Percentiles rank a stretch among this genome's conserved stretches.
These are phyloP conservation scores for Nasonia giraulti DNA, from an alignment of 1,140 invertebrate species.

Conservation along the genomic window DNA sequence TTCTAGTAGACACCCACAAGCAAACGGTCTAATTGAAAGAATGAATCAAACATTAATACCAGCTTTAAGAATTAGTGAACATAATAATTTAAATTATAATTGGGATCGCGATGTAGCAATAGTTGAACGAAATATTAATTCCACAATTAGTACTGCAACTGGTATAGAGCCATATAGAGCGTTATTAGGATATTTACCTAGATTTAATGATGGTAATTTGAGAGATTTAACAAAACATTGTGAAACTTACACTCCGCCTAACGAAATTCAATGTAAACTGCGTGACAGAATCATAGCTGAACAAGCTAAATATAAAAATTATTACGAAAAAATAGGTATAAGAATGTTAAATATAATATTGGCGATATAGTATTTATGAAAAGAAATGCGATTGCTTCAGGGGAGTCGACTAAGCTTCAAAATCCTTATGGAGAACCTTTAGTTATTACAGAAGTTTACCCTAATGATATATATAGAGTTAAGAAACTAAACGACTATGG, in stretches of 20 bases:
- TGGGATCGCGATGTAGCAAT: slow-evolving; percentile 49
- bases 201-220: slow-evolving; percentile 41
- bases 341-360: slow-evolving; percentile 43
- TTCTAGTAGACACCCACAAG: slow-evolving; percentile 5
- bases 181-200: slow-evolving; percentile 50
- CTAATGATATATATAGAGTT: slow-evolving; percentile 46
- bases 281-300: background rate
- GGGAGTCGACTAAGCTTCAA: slow-evolving; percentile 52
- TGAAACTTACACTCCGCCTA: slow-evolving; percentile 41
- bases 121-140: slow-evolving; percentile 52
- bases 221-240: slow-evolving; percentile 29
- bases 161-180: slow-evolving; percentile 48
- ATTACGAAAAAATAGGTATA: slow-evolving; percentile 48
- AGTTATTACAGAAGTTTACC: slow-evolving; percentile 13
- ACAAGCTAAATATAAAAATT: slow-evolving; percentile 45
- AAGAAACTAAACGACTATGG: background rate
- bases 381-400: slow-evolving; percentile 34
- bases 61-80: background rate
- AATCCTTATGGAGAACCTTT: slow-evolving; percentile 26
- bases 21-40: slow-evolving; percentile 41
- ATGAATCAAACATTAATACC: slow-evolving; percentile 41
- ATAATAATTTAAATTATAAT: background rate
- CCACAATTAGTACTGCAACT: slow-evolving; percentile 43
- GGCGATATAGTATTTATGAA: slow-evolving; percentile 55
- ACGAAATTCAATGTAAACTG: slow-evolving; percentile 26